These are phyloP conservation scores for Ophion slaviceki DNA, from an alignment of 2,888 invertebrate genomes.

Conservation along the genomic window DNA sequence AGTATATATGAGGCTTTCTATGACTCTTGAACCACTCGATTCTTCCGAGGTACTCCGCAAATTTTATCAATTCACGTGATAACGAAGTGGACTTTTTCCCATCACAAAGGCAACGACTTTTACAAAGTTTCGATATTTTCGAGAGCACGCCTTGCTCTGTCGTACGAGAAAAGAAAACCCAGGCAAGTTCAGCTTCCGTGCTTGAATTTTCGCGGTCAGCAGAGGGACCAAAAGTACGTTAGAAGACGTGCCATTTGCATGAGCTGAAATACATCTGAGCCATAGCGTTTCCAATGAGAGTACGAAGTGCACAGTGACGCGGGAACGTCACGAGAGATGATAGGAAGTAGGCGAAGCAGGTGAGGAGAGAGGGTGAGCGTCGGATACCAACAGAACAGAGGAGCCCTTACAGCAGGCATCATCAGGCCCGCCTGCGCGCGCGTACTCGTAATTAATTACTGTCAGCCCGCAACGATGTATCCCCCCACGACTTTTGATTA, in stretches of 20 bases:
- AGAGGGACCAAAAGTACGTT: neutral
- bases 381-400: neutral
- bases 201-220: neutral
- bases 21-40: neutral
- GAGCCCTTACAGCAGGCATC: slow-evolving; percentile 52
- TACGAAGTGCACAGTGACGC: neutral
- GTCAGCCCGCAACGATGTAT: slow-evolving; percentile 63
- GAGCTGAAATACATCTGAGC: neutral
- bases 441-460: slow-evolving; percentile 78
- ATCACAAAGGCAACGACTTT: neutral
- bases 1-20: neutral
- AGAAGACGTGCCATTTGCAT: neutral
- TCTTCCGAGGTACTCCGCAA: neutral
- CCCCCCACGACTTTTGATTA: slow-evolving; percentile 67
- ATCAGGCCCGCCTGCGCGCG: slow-evolving; percentile 64
- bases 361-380: slow-evolving; percentile 3
- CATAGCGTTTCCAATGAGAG: neutral
- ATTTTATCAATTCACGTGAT: neutral
- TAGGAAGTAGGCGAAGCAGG: neutral
- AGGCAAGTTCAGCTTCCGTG: neutral
- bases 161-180: too few relatives aligned
- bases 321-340: neutral
- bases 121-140: neutral
- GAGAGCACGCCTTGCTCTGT: neutral
- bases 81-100: neutral